Evolutionary conservation across 1,140 invertebrate genomes (phyloP).

Genomic region (Thaumatotibia leucotreta): DNA sequence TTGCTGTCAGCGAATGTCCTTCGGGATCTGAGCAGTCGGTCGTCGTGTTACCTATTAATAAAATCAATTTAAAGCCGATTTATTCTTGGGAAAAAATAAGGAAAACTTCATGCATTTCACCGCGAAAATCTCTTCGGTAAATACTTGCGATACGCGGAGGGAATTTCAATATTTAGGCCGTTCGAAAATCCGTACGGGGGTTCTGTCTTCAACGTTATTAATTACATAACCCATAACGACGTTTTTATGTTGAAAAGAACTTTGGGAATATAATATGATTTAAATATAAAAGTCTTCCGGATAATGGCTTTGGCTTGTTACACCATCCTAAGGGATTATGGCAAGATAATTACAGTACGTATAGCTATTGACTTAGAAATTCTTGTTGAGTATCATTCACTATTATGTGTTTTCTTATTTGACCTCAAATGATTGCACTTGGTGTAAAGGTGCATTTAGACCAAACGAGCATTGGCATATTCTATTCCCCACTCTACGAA

Average conservation of each 20-base stretch:
- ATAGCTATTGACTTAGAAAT: too few species aligned
- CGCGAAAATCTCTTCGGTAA: background rate
- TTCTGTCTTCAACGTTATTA: background rate
- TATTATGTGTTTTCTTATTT: too few species aligned
- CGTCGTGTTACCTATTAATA: conserved; percentile 4
- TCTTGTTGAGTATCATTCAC: too few species aligned
- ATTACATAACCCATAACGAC: background rate
- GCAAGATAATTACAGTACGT: background rate
- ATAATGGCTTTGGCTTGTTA: background rate
- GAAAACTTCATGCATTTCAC: background rate
- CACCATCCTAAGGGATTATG: background rate
- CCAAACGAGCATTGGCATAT: too few species aligned
- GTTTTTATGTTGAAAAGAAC: background rate
- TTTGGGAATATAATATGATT: background rate
- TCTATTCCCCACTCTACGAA: too few species aligned
- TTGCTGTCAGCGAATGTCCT: background rate
- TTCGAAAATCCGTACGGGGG: background rate
- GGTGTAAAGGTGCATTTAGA: too few species aligned
- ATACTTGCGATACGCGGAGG: background rate
- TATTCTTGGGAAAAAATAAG: background rate
- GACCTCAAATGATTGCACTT: too few species aligned
- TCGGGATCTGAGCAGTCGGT: background rate
- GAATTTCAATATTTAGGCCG: background rate
- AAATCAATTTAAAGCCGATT: background rate
- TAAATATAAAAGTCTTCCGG: background rate